Percentiles rank a stretch among this genome's conserved stretches.
Conservation (phyloP, 2,797 vertebrate species). For the Nyctalus aviator region DNA sequence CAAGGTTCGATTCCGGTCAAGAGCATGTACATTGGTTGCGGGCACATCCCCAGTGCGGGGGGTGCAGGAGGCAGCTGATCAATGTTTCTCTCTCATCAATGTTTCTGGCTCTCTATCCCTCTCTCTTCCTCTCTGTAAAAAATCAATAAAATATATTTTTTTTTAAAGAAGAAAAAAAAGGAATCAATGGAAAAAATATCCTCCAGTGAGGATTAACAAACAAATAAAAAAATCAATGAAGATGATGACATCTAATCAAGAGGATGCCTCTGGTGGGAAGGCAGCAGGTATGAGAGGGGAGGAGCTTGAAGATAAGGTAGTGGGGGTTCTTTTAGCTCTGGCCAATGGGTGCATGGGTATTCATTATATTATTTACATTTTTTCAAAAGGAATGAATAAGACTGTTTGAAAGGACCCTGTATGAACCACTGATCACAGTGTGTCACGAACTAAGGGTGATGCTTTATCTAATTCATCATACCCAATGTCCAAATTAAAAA, state of each 20-base stretch:
- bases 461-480: neutral
- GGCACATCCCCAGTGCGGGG: too few relatives aligned
- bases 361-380: neutral
- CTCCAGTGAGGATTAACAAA: too few relatives aligned
- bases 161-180: too few relatives aligned
- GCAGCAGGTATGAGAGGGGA: neutral
- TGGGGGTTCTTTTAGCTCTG: neutral
- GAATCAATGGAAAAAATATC: too few relatives aligned
- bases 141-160: too few relatives aligned
- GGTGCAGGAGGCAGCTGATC: too few relatives aligned
- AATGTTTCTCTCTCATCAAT: too few relatives aligned
- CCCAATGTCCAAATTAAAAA: neutral
- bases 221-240: neutral
- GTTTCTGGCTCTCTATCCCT: too few relatives aligned
- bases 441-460: neutral
- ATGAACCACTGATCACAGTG: neutral
- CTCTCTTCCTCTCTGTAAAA: too few relatives aligned
- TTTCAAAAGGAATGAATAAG: conserved; percentile 11
- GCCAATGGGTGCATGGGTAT: neutral
- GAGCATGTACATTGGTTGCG: too few relatives aligned
- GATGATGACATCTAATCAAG: neutral
- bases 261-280: neutral
- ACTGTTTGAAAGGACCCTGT: neutral
- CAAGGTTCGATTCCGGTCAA: too few relatives aligned
- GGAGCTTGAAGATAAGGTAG: neutral